Percentiles rank a stretch among this genome's conserved stretches.
These are phyloP conservation scores for Artibeus lituratus DNA, from an alignment of 2,797 vertebrate species.

Conservation along the genomic window DNA sequence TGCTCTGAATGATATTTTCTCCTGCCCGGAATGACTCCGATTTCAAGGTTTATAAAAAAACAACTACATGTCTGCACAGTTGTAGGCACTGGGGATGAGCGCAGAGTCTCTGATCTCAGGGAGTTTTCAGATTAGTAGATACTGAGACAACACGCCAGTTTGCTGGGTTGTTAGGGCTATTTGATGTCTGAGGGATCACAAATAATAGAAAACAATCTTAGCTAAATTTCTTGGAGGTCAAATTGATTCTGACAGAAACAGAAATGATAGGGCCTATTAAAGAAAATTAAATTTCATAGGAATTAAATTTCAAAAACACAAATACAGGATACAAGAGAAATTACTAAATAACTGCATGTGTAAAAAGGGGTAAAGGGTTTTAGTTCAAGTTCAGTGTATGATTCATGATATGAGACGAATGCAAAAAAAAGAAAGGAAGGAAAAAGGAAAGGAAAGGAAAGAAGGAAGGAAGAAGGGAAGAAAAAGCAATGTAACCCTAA, in stretches of 20 bases:
- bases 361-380: neutral
- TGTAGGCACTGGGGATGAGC: neutral
- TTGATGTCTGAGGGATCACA: neutral
- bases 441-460: neutral
- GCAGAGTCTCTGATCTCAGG: neutral
- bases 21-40: neutral
- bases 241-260: neutral
- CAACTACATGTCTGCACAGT: neutral
- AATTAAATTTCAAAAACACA: constrained; percentile 18
- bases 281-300: neutral
- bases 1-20: constrained; percentile 35
- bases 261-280: neutral
- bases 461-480: fast-evolving
- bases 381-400: neutral
- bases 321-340: neutral
- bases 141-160: neutral
- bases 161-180: neutral
- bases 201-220: neutral
- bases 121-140: neutral
- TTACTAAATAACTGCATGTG: neutral
- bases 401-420: neutral
- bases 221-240: neutral
- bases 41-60: constrained; percentile 2
- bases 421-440: neutral
- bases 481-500: neutral